Base-by-base conservation (phyloP, 2,888 invertebrate species). In the Drosophila subsilvestris region DNA sequence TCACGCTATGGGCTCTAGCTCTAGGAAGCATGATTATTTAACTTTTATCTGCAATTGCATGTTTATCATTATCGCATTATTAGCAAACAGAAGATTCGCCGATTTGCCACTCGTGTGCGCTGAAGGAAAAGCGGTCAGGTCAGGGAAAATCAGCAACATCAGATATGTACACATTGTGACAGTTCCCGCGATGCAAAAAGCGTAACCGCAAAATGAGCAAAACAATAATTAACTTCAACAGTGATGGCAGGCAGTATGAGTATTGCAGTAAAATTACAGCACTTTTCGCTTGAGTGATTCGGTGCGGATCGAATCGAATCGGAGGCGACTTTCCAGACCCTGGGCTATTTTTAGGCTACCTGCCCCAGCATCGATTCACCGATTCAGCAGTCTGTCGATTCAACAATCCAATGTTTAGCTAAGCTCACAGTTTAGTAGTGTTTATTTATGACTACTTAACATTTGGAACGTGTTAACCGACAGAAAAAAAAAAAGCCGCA, bases 361-460 rank as follows among this genome's bases (percentile, higher is more conserved):
- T 18, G 25, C 27, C 25, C 44, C 37, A 25, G 14, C 37, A 7
- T 4, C 37, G 14, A 37, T n/a, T 14, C 37, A 37, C 2, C 37
- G 37, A 6, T 4, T 32, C 32, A 12, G 4, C 32, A 12, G 4
- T 37, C 14, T 14, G 14, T 14, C 25, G 43, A 43, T 66, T 65
- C 74, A 58, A 66, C 71, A 72, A 70, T 75, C 67, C 76, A 43
- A 49, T 66, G 54, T 74, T 84, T 78, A 86, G 65, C 87, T 75
- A 78, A 86, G 71, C 67, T 70, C 55, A 74, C 75, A 74, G 74
- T 74, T 81, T 78, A 81, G 74, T 78, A 67, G 75, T 87, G 82
- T 81, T 85, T 87, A 81, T 85, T 83, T 81, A 85, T 81, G 85
- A 79, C 85, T 83, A 81, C 75, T 87, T 87, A 69, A 65, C 62